Conservation (phyloP, 1,140 invertebrate species). For the Anthonomus grandis region DNA sequence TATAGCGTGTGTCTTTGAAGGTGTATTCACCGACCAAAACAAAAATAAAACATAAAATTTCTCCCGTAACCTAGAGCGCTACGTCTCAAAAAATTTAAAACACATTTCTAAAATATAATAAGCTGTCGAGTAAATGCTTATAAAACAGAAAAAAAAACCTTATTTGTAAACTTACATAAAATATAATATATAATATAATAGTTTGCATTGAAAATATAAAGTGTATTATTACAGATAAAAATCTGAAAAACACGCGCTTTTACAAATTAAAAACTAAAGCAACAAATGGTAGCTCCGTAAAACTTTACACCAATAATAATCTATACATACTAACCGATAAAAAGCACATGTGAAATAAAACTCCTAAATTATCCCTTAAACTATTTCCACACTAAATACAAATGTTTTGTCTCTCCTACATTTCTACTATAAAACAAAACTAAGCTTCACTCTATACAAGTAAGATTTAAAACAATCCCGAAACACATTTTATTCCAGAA, state of each 20-base stretch:
- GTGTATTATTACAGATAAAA: too few species aligned
- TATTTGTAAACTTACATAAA: constrained; percentile 9
- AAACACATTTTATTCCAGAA: too few species aligned
- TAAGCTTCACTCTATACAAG: too few species aligned
- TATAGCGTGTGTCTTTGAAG: too few species aligned
- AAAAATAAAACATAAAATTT: constrained; percentile 9
- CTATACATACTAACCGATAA: background rate
- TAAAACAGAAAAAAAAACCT: constrained; percentile 13
- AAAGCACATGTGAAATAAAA: too few species aligned
- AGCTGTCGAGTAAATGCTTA: constrained; percentile 11
- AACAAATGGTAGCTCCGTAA: constrained; percentile 16
- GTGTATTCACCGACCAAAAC: constrained; percentile 12
- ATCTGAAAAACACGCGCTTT: too few species aligned
- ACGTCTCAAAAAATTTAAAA: constrained; percentile 16
- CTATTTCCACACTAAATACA: too few species aligned
- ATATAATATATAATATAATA: background rate
- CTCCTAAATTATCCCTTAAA: too few species aligned
- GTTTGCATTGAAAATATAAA: constrained; percentile 12
- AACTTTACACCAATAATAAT: background rate
- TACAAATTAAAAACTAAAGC: constrained; percentile 13
- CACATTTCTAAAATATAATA: constrained; percentile 7
- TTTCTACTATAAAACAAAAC: too few species aligned
- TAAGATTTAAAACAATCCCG: too few species aligned
- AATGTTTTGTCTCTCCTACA: too few species aligned
- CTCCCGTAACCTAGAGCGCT: background rate